phyloP scores from a whole-genome alignment of 1,140 invertebrate species.

The Gonioctena quinquepunctata region DNA sequence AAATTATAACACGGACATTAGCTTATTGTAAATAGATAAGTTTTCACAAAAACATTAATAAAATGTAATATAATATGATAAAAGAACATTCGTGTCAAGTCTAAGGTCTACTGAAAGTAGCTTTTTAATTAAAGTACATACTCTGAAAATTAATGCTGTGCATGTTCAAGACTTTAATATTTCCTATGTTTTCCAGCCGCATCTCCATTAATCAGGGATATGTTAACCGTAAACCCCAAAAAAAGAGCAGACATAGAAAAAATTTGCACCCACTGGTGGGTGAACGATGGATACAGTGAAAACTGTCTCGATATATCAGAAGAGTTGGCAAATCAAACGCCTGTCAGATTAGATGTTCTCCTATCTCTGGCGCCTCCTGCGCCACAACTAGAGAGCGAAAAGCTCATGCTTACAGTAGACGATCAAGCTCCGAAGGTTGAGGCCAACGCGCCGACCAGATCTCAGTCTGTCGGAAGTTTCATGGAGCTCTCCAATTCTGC shows the following conservation, averaged over 20 bases:
- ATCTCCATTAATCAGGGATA: constrained; percentile 89
- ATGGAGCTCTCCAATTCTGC: constrained; percentile 62
- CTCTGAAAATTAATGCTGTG: too few species aligned
- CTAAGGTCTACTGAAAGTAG: too few species aligned
- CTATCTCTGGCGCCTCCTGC: constrained; percentile 76
- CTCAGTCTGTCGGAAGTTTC: constrained; percentile 70
- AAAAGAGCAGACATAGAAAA: constrained; percentile 90
- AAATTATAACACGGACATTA: too few species aligned
- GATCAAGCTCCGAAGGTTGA: constrained; percentile 45
- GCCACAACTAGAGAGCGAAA: constrained; percentile 64
- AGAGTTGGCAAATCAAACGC: constrained; percentile 85
- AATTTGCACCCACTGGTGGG: constrained; percentile 93
- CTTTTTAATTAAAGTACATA: too few species aligned
- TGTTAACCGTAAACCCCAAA: constrained; percentile 89
- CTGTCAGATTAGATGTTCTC: constrained; percentile 85
- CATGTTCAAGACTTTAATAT: too few species aligned
- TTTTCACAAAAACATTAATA: too few species aligned
- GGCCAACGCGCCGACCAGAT: constrained; percentile 60
- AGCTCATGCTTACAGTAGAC: constrained; percentile 67
- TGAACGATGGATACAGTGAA: constrained; percentile 85
- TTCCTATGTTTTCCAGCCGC: constrained; percentile 71
- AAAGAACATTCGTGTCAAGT: too few species aligned
- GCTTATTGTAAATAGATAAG: too few species aligned
- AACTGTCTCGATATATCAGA: constrained; percentile 86
- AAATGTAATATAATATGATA: too few species aligned